Percentiles rank a stretch among this genome's conserved stretches.
phyloP scores from a whole-genome alignment of 2,113 vertebrate species.

The Platysteira castanea region DNA sequence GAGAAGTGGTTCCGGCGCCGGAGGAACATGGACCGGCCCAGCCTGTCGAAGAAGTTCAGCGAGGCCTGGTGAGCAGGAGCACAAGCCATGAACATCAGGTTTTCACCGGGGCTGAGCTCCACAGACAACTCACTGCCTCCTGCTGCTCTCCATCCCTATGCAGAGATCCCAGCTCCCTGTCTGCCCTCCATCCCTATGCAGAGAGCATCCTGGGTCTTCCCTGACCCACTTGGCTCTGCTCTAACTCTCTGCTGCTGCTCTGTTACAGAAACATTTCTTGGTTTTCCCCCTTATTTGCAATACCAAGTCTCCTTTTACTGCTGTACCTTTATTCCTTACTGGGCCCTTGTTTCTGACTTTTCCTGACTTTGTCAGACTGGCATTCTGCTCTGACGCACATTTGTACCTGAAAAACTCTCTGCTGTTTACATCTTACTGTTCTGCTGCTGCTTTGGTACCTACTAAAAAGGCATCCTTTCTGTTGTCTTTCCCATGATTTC shows the following conservation, averaged over 20 bases:
- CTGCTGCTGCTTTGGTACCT: background rate
- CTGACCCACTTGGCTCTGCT: background rate
- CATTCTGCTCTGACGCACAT: background rate
- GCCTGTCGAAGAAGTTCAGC: slow-evolving; percentile 86
- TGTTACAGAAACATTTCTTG: background rate
- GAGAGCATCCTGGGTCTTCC: background rate
- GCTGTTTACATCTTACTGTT: background rate
- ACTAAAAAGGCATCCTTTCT: background rate
- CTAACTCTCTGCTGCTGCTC: background rate
- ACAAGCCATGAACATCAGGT: background rate
- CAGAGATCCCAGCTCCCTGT: background rate
- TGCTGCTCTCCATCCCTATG: background rate
- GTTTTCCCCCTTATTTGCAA: background rate
- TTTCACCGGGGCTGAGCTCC: background rate
- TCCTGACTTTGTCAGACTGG: background rate
- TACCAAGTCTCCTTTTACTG: background rate
- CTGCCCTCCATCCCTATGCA: background rate
- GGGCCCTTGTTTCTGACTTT: background rate
- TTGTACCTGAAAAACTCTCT: background rate
- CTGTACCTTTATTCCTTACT: background rate
- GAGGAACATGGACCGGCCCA: slow-evolving; percentile 81
- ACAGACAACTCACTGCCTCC: background rate
- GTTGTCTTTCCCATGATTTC: background rate
- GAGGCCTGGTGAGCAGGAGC: slow-evolving; percentile 83
- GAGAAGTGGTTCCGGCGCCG: slow-evolving; percentile 85